Evolutionary conservation across 37 sponge, comb jelly and placozoan species (phyloP).

Genomic region (Beroe forskalii): DNA sequence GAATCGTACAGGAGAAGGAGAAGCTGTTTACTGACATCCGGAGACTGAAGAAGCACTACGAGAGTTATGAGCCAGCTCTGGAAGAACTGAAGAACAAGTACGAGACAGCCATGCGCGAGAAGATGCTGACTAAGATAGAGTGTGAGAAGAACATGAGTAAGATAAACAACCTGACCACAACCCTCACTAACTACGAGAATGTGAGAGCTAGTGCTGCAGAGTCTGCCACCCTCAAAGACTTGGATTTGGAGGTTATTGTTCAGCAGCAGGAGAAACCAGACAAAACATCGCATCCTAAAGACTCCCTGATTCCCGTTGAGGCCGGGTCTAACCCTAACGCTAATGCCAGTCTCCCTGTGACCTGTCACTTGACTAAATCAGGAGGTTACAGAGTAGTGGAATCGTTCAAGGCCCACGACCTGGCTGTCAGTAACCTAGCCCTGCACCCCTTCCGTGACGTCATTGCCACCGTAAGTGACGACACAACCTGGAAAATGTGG

Average conservation of each 20-base stretch:
- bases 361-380: conserved; percentile 76
- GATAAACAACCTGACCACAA: conserved; percentile 25
- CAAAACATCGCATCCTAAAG: conserved; percentile 1
- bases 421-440: conserved; percentile 69
- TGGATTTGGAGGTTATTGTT: background rate
- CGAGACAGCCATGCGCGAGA: conserved; percentile 74
- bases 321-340: conserved; percentile 13
- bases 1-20: conserved; percentile 87
- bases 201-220: background rate
- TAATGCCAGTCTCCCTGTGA: conserved; percentile 59
- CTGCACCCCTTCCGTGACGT: conserved; percentile 77
- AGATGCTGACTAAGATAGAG: conserved; percentile 81
- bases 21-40: conserved; percentile 72
- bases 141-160: conserved; percentile 74
- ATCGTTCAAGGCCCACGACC: conserved; percentile 71
- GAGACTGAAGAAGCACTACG: conserved; percentile 79
- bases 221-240: background rate
- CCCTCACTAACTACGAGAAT: conserved; percentile 15
- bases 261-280: background rate
- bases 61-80: conserved; percentile 75
- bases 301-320: conserved; percentile 10
- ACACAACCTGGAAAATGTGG: conserved; percentile 94
- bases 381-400: conserved; percentile 71
- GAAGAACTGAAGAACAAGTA: conserved; percentile 74
- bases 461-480: conserved; percentile 88